Percentiles rank a stretch among this genome's conserved stretches.
Conservation (phyloP, 2,797 vertebrate genomes). For the Mionectes olivaceus region DNA sequence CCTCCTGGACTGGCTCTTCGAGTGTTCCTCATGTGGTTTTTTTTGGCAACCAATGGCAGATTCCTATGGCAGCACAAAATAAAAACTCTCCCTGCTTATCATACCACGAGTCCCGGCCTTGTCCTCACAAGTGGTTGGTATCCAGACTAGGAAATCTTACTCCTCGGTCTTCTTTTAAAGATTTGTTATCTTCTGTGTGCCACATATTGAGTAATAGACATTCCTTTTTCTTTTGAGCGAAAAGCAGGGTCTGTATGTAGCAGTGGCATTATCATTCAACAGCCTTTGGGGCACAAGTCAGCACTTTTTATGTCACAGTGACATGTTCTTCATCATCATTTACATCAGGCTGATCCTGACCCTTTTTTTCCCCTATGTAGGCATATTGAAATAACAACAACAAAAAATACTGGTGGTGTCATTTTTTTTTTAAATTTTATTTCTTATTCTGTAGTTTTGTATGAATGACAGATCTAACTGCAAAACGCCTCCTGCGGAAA, state of each 20-base stretch:
- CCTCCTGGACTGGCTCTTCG: conserved; percentile 67
- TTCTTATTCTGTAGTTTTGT: conserved; percentile 60
- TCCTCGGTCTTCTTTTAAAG: conserved; percentile 46
- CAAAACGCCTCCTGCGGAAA: conserved; percentile 48
- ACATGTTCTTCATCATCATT: conserved; percentile 32
- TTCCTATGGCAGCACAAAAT: conserved; percentile 75
- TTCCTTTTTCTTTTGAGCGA: conserved; percentile 53
- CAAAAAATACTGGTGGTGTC: conserved; percentile 38
- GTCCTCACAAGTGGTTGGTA: conserved; percentile 20
- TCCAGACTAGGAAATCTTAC: conserved; percentile 39
- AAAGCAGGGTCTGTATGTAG: conserved; percentile 58
- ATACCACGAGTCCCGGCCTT: conserved; percentile 12
- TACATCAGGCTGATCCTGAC: conserved; percentile 56
- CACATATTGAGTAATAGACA: conserved; percentile 10
- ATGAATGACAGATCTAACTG: conserved; percentile 68
- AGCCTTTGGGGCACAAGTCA: conserved; percentile 39
- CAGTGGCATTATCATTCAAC: conserved; percentile 41
- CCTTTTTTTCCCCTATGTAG: neutral
- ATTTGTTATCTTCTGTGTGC: conserved; percentile 25
- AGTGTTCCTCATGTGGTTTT: conserved; percentile 53
- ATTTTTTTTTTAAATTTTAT: neutral
- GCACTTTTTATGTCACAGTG: conserved; percentile 60
- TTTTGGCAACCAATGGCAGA: conserved; percentile 73
- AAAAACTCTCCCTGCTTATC: conserved; percentile 42
- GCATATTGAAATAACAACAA: conserved; percentile 50